These are phyloP conservation scores for Aegithalos caudatus DNA, from an alignment of 2,113 vertebrate species.

Conservation along the genomic window DNA sequence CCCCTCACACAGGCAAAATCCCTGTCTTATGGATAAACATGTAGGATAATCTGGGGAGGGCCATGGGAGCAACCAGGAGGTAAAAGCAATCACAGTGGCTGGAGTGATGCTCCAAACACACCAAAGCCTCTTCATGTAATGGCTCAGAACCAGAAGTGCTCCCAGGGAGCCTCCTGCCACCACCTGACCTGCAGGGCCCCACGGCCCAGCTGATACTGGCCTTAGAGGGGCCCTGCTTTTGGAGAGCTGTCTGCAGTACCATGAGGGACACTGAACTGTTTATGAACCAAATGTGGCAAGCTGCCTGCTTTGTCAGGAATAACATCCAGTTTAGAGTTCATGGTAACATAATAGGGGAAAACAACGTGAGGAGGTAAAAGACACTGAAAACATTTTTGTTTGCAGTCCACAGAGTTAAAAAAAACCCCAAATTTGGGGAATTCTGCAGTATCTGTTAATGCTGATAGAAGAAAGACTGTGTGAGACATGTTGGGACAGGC, in stretches of 20 bases:
- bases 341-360: neutral
- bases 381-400: neutral
- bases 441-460: neutral
- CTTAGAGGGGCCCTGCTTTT: neutral
- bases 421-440: fast-evolving
- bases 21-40: neutral
- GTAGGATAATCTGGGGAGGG: neutral
- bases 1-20: neutral
- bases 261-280: neutral
- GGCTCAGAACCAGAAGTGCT: neutral
- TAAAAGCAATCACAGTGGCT: neutral
- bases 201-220: neutral
- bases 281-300: neutral
- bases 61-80: neutral
- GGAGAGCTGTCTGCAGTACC: neutral
- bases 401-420: neutral
- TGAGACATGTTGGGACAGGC: neutral
- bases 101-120: neutral
- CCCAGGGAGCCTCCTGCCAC: neutral
- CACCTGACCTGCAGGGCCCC: neutral
- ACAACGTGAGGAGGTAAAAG: neutral
- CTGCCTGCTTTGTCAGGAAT: neutral
- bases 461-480: neutral
- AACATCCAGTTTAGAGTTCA: neutral
- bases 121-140: neutral